Evolutionary conservation across 2,797 vertebrate species (phyloP).

Genomic region (Pseudochaenichthys georgianus): DNA sequence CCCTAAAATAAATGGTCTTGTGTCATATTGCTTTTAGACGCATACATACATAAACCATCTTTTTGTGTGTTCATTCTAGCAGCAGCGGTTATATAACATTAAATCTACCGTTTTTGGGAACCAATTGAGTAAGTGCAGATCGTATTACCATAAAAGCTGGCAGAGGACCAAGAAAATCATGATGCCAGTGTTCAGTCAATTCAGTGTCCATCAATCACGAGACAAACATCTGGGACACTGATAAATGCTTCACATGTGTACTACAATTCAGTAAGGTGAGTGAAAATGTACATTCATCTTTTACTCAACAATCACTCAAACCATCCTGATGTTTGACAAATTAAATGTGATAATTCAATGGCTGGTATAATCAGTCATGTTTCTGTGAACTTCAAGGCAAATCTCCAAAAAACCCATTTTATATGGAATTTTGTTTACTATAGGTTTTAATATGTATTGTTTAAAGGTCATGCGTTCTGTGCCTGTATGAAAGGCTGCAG

Average conservation of each 20-base stretch:
- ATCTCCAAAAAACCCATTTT: no score
- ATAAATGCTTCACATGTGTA: conserved; percentile 1
- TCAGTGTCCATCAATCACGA: not conserved
- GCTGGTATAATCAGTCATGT: not conserved
- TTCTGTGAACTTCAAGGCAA: not conserved
- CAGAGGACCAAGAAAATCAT: conserved; percentile 12
- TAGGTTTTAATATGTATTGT: not conserved
- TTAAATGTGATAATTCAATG: not conserved
- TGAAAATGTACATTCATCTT: not conserved
- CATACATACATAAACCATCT: not conserved
- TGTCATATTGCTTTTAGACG: not conserved
- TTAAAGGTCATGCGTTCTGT: not conserved
- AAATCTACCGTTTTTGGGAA: conserved; percentile 1
- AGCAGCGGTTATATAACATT: conserved; percentile 8
- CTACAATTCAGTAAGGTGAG: not conserved
- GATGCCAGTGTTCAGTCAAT: conserved; percentile 6
- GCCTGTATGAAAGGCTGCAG: conserved; percentile 10
- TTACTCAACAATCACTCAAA: not conserved
- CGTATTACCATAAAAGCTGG: conserved; percentile 17
- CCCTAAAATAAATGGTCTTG: conserved; percentile 20
- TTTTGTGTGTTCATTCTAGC: conserved; percentile 17
- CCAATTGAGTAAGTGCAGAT: conserved; percentile 25
- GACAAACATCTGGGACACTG: not conserved
- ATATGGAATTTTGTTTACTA: no score
- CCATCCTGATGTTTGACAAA: not conserved